A percentile compares a stretch with the other conserved stretches of the same genome.
Evolutionary conservation across 2,888 invertebrate species (phyloP).

Genomic region (Spodoptera exigua): DNA sequence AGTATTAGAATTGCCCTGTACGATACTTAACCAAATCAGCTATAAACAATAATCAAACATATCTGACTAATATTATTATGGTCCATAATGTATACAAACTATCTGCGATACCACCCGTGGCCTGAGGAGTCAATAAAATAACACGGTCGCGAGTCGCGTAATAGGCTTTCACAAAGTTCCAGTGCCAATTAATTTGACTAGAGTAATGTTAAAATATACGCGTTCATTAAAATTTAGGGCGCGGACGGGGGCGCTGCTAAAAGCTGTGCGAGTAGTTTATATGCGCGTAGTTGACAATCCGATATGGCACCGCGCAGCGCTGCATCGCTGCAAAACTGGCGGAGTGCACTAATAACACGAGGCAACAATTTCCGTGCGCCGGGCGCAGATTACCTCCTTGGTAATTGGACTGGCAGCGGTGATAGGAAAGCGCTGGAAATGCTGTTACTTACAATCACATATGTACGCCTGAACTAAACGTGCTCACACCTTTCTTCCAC

Average conservation of each 20-base stretch:
- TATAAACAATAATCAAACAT: constrained; percentile 2
- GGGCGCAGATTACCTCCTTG: constrained; percentile 63
- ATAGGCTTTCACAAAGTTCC: constrained; percentile 24
- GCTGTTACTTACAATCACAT: constrained; percentile 57
- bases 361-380: constrained; percentile 66
- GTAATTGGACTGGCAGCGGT: constrained; percentile 65
- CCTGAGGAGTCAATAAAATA: constrained; percentile 28
- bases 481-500: constrained; percentile 12
- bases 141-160: constrained; percentile 12
- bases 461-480: constrained; percentile 34
- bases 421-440: constrained; percentile 66
- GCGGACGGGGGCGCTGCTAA: constrained; percentile 39
- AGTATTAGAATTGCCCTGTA: constrained; percentile 5
- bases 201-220: constrained; percentile 29
- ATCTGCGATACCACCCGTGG: constrained; percentile 3
- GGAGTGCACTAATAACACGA: constrained; percentile 62
- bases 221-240: constrained; percentile 32
- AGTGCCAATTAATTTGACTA: constrained; percentile 36
- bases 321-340: constrained; percentile 42
- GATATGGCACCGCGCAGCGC: constrained; percentile 23
- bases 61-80: too few species aligned
- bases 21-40: neutral
- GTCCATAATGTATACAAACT: too few species aligned
- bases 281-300: constrained; percentile 36
- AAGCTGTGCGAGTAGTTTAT: constrained; percentile 39